phyloP scores from a whole-genome alignment of 2,888 invertebrate genomes.

The Hedya salicella region DNA sequence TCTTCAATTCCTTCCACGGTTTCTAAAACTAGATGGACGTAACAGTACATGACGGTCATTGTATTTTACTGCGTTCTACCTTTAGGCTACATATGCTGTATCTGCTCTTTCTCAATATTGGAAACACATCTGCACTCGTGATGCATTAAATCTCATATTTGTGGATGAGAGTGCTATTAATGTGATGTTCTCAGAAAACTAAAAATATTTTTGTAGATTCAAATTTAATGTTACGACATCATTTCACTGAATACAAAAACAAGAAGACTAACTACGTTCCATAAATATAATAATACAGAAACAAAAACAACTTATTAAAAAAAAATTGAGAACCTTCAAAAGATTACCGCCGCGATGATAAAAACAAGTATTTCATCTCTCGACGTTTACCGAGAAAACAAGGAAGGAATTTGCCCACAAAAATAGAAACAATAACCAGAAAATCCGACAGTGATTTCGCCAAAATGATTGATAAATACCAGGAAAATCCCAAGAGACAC shows the following conservation, averaged over 20 bases:
- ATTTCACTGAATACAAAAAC: neutral
- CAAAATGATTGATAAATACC: slow-evolving; percentile 15
- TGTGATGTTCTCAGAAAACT: slow-evolving; percentile 10
- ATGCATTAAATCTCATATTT: slow-evolving; percentile 30
- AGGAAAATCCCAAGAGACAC: neutral
- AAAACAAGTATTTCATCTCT: slow-evolving; percentile 11
- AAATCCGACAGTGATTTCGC: slow-evolving; percentile 12
- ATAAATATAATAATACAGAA: neutral
- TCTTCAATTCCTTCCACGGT: slow-evolving; percentile 1
- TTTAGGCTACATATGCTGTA: neutral
- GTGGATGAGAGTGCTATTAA: slow-evolving; percentile 29
- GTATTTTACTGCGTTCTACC: neutral
- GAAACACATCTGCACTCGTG: slow-evolving; percentile 53
- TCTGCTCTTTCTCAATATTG: slow-evolving; percentile 70
- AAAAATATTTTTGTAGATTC: neutral
- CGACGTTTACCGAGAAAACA: slow-evolving; percentile 10
- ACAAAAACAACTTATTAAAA: neutral
- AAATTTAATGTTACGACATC: neutral
- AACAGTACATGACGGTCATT: neutral
- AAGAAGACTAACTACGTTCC: neutral
- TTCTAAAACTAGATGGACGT: neutral
- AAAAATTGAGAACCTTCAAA: neutral
- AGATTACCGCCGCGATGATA: neutral
- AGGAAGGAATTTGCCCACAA: slow-evolving; percentile 6
- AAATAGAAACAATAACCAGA: slow-evolving; percentile 11